These are phyloP conservation scores for Syrista parreyssii DNA, from an alignment of 2,888 invertebrate species.

Conservation along the genomic window DNA sequence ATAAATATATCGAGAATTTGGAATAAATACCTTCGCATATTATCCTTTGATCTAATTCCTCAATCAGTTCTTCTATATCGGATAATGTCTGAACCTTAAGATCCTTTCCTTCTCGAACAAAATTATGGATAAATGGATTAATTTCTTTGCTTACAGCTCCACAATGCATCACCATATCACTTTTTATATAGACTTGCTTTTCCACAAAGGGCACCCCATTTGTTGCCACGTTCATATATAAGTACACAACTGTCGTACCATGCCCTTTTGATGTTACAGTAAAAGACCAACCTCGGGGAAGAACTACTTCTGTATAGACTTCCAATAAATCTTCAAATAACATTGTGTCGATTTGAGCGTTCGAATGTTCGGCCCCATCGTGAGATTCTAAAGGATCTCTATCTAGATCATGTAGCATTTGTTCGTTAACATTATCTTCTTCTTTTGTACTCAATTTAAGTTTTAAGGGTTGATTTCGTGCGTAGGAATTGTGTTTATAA, in stretches of 20 bases:
- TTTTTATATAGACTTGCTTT: slow-evolving; percentile 57
- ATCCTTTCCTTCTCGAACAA: slow-evolving; percentile 47
- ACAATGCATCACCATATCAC: slow-evolving; percentile 55
- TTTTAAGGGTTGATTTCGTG: background rate
- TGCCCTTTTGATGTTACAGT: slow-evolving; percentile 55
- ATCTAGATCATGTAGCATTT: slow-evolving; percentile 1
- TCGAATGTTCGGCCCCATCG: background rate
- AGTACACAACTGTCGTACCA: slow-evolving; percentile 54
- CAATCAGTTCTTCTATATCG: slow-evolving; percentile 57
- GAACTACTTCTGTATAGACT: slow-evolving; percentile 51
- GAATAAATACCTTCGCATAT: slow-evolving; percentile 52
- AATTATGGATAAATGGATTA: slow-evolving; percentile 49
- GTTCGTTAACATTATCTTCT: slow-evolving; percentile 24
- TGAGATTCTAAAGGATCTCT: background rate
- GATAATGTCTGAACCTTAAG: slow-evolving; percentile 42
- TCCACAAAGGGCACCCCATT: slow-evolving; percentile 55
- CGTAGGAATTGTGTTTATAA: background rate
- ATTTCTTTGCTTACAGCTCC: slow-evolving; percentile 50
- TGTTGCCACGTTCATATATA: slow-evolving; percentile 50
- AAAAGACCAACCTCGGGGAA: slow-evolving; percentile 56
- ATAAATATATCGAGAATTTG: background rate
- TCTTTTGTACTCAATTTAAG: background rate
- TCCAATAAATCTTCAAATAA: slow-evolving; percentile 60
- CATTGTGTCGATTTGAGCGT: slow-evolving; percentile 32
- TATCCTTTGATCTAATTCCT: slow-evolving; percentile 55